phyloP scores from a whole-genome alignment of 2,113 vertebrate genomes.

The Diglossa brunneiventris region DNA sequence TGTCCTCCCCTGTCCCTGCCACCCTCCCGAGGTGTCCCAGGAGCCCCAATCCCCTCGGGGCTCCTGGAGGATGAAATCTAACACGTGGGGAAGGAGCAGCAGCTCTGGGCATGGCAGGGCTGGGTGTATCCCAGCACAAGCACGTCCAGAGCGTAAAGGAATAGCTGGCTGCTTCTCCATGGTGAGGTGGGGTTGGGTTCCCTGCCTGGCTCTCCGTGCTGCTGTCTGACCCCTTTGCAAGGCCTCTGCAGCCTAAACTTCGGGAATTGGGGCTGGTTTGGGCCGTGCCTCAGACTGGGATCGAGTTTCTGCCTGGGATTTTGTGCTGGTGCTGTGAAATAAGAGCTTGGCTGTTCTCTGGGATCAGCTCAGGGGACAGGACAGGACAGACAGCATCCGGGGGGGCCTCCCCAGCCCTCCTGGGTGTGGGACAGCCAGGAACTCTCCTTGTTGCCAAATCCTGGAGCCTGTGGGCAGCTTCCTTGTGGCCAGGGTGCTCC shows the following conservation, averaged over 20 bases:
- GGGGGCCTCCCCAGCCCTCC: background rate
- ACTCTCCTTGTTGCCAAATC: background rate
- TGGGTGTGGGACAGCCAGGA: background rate
- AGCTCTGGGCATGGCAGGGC: background rate
- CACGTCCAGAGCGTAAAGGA: background rate
- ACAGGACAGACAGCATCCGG: background rate
- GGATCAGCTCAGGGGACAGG: background rate
- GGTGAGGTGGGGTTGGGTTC: background rate
- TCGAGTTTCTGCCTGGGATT: background rate
- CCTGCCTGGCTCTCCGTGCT: rapidly evolving
- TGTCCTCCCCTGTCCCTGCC: rapidly evolving
- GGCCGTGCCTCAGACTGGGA: background rate
- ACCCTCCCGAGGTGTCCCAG: too few species aligned
- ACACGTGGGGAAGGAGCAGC: background rate
- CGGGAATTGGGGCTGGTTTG: background rate
- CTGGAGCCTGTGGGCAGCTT: background rate
- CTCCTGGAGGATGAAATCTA: background rate
- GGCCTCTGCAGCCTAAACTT: background rate
- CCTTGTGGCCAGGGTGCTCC: background rate
- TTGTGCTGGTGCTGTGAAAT: background rate
- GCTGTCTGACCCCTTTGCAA: background rate
- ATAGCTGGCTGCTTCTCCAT: rapidly evolving
- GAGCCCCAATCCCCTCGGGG: rapidly evolving
- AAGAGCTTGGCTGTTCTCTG: background rate
- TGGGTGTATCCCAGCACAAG: background rate